phyloP scores from a whole-genome alignment of 2,888 invertebrate species.

The Cheilosia variabilis region DNA sequence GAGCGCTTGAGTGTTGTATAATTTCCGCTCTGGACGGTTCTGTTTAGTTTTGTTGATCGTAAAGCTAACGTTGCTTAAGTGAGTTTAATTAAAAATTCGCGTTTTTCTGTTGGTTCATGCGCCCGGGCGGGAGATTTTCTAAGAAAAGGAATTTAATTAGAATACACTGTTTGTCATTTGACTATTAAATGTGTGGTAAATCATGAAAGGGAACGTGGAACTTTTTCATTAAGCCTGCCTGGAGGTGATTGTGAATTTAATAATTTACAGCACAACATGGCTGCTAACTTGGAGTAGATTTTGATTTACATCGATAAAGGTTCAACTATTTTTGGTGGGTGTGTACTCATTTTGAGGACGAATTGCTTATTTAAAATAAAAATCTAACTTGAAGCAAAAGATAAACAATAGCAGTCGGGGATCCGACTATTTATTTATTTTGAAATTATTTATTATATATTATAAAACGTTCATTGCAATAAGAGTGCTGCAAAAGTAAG shows the following conservation, averaged over 20 bases:
- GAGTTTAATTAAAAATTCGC: constrained; percentile 52
- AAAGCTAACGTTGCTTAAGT: constrained; percentile 27
- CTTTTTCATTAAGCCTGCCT: not conserved
- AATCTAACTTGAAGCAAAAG: too few relatives aligned
- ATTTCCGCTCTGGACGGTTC: constrained; percentile 42
- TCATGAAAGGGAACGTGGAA: not conserved
- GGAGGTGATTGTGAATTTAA: not conserved
- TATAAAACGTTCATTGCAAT: too few relatives aligned
- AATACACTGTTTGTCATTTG: constrained; percentile 45
- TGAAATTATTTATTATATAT: accelerated
- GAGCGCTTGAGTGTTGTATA: constrained; percentile 37
- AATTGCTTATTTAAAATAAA: too few relatives aligned
- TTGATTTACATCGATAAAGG: too few relatives aligned
- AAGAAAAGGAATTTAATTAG: constrained; percentile 44
- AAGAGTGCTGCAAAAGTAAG: too few relatives aligned
- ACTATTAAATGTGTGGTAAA: constrained; percentile 35
- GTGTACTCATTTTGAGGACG: too few relatives aligned
- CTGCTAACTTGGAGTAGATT: too few relatives aligned
- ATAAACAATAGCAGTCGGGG: too few relatives aligned
- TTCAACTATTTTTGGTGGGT: too few relatives aligned
- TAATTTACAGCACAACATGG: constrained; percentile 2
- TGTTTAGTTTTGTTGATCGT: constrained; percentile 63
- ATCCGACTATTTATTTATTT: too few relatives aligned
- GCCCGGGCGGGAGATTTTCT: constrained; percentile 2
- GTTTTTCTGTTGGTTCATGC: not conserved